phyloP scores from a whole-genome alignment of 2,888 invertebrate genomes.

The Clusia tigrina region DNA sequence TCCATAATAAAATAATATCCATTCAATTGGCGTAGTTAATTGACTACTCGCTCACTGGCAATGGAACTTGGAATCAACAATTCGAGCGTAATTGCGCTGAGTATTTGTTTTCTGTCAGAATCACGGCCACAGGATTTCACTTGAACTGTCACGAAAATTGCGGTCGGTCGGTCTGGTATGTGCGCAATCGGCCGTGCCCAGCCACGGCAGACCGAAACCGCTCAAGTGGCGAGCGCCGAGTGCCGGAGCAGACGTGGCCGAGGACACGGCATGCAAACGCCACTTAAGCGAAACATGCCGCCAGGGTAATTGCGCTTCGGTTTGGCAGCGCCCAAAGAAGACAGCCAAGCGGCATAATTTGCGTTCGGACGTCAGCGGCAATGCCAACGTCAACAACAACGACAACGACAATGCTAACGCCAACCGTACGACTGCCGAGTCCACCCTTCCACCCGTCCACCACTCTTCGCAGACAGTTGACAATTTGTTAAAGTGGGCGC shows the following conservation, averaged over 20 bases:
- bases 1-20: neutral
- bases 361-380: neutral
- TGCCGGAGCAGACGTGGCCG: neutral
- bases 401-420: neutral
- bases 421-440: too few species aligned
- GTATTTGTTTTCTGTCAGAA: slow-evolving; percentile 1
- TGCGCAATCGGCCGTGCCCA: slow-evolving; percentile 1
- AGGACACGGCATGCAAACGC: neutral
- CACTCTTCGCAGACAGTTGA: neutral
- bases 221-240: neutral
- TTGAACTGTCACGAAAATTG: slow-evolving; percentile 11
- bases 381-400: neutral
- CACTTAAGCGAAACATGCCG: neutral
- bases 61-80: neutral
- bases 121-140: neutral
- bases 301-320: neutral
- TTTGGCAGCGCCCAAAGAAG: neutral
- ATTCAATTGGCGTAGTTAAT: neutral
- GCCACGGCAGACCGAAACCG: neutral
- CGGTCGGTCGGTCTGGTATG: neutral
- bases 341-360: slow-evolving; percentile 3
- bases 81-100: slow-evolving; percentile 1
- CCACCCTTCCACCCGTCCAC: neutral
- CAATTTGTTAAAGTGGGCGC: slow-evolving; percentile 9
- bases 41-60: neutral